A percentile compares a stretch with the other conserved stretches of the same genome.
Evolutionary conservation across 2,888 invertebrate species (phyloP).

Genomic region (Pyralis farinalis): DNA sequence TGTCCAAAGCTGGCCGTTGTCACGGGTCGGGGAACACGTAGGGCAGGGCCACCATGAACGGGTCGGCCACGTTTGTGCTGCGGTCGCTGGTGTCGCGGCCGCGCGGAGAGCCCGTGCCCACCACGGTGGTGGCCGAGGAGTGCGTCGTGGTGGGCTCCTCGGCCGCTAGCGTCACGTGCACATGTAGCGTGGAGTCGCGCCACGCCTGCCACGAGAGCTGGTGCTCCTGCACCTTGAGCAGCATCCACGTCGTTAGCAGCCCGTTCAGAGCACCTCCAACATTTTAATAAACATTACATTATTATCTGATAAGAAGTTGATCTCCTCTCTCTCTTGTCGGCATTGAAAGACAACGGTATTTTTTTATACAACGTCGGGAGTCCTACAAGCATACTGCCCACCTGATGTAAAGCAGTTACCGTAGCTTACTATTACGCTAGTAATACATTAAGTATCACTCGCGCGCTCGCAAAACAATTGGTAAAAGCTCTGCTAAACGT

Average conservation of each 20-base stretch:
- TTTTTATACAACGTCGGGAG: too few species aligned
- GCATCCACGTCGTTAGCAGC: constrained; percentile 71
- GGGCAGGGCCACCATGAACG: constrained; percentile 56
- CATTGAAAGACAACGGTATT: too few species aligned
- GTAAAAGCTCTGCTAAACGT: too few species aligned
- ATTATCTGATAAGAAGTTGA: too few species aligned
- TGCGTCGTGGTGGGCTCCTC: constrained; percentile 29
- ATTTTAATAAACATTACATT: too few species aligned
- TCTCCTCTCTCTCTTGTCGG: too few species aligned
- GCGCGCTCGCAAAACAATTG: too few species aligned
- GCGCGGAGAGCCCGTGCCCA: constrained; percentile 26
- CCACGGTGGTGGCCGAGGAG: too few species aligned
- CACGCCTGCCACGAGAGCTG: constrained; percentile 71
- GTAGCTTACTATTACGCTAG: too few species aligned
- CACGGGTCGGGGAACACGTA: constrained; percentile 36
- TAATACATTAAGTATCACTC: too few species aligned
- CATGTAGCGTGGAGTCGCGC: constrained; percentile 70
- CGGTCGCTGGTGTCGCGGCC: constrained; percentile 28
- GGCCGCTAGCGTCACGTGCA: constrained; percentile 56
- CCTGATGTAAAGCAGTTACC: too few species aligned
- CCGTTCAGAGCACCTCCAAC: constrained; percentile 66
- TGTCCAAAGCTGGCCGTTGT: constrained; percentile 8
- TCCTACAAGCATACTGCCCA: too few species aligned
- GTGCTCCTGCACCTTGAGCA: constrained; percentile 74
- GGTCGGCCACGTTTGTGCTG: constrained; percentile 57